A percentile compares a stretch with the other conserved stretches of the same genome.
Evolutionary conservation across 2,797 vertebrate species (phyloP).

Genomic region (Onychomys leucogaster): DNA sequence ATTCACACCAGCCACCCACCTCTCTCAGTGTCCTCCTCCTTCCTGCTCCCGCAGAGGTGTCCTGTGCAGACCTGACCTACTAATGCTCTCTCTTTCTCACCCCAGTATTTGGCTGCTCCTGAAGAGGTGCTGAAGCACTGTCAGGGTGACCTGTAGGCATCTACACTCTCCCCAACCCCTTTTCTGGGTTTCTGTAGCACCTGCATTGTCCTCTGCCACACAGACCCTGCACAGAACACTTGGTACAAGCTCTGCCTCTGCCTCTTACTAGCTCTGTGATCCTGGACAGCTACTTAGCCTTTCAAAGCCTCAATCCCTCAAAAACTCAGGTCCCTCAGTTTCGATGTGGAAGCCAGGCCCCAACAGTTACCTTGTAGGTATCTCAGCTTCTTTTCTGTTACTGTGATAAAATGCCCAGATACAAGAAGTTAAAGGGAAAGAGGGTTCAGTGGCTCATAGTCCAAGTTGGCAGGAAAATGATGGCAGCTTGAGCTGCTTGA

Average conservation of each 20-base stretch:
- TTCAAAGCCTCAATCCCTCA: neutral
- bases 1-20: neutral
- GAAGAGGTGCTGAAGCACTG: conserved; percentile 2
- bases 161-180: neutral
- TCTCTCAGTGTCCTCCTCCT: neutral
- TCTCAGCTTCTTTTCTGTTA: neutral
- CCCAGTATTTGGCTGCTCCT: conserved; percentile 43
- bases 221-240: neutral
- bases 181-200: neutral
- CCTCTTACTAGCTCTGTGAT: neutral
- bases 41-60: conserved; percentile 65
- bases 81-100: conserved; percentile 78
- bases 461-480: neutral
- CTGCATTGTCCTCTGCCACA: neutral
- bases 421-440: neutral
- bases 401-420: neutral
- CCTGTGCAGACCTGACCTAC: conserved; percentile 82
- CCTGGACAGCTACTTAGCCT: neutral
- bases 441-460: neutral
- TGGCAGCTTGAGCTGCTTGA: neutral
- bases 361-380: neutral
- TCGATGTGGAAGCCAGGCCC: neutral
- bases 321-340: neutral
- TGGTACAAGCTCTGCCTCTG: neutral
- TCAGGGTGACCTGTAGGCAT: neutral